Conservation (phyloP, 2,113 vertebrate genomes). For the Abramis brama region DNA sequence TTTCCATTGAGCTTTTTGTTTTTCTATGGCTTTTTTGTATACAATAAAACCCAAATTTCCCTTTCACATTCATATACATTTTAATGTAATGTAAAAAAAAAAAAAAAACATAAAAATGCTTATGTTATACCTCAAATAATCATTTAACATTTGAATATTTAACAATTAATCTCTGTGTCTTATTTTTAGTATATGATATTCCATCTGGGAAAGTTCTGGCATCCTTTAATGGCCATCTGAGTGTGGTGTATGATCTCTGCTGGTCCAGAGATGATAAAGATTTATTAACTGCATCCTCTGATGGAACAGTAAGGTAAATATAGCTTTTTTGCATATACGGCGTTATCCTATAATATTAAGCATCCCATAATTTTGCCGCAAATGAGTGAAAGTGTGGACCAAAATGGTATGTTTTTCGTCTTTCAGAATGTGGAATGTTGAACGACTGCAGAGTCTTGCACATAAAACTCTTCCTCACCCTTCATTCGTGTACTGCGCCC, state of each 20-base stretch:
- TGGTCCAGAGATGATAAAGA: slow-evolving; percentile 88
- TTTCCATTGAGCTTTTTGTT: too few species aligned
- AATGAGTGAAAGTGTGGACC: not conserved
- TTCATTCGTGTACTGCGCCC: slow-evolving; percentile 92
- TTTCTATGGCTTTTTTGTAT: too few species aligned
- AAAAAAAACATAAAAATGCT: not conserved
- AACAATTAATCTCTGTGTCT: slow-evolving; percentile 45
- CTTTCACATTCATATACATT: not conserved
- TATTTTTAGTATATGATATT: slow-evolving; percentile 90
- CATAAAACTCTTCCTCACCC: slow-evolving; percentile 93
- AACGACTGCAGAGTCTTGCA: slow-evolving; percentile 75
- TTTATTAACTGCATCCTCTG: slow-evolving; percentile 92
- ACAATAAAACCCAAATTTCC: too few species aligned
- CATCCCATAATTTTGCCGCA: not conserved
- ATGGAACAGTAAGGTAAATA: slow-evolving; percentile 89
- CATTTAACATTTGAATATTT: not conserved
- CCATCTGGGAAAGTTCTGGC: slow-evolving; percentile 88
- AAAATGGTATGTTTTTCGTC: slow-evolving; percentile 35
- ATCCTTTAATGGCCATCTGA: slow-evolving; percentile 92
- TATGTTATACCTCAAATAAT: not conserved
- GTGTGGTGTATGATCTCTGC: slow-evolving; percentile 94
- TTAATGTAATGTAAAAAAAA: not conserved
- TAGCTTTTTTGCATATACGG: not conserved
- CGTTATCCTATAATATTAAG: not conserved
- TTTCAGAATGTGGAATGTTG: slow-evolving; percentile 89